Evolutionary conservation across 2,113 vertebrate species (phyloP).

Genomic region (Tylochromis polylepis): DNA sequence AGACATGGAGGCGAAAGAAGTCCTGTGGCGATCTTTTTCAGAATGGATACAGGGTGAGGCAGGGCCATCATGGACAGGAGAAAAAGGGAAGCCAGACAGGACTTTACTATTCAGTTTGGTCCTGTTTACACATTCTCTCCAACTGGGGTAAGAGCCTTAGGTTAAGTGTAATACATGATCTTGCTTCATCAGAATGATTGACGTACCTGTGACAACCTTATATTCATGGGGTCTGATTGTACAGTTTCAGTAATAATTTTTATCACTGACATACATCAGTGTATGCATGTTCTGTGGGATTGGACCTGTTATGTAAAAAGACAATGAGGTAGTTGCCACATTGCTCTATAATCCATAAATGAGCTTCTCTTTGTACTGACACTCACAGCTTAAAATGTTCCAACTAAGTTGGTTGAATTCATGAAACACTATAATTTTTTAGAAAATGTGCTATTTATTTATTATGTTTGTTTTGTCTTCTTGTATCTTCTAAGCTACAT

Average conservation of each 20-base stretch:
- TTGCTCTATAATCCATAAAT: slow-evolving; percentile 56
- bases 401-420: slow-evolving; percentile 5
- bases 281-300: not conserved
- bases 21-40: slow-evolving; percentile 87
- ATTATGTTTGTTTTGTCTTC: not conserved
- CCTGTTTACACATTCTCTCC: slow-evolving; percentile 69
- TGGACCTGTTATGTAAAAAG: slow-evolving; percentile 47
- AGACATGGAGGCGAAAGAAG: slow-evolving; percentile 78
- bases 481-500: not conserved
- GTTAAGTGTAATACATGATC: not conserved
- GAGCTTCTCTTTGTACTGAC: slow-evolving; percentile 8
- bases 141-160: slow-evolving; percentile 84
- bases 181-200: not conserved
- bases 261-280: not conserved
- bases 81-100: slow-evolving; percentile 68
- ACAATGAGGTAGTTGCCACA: slow-evolving; percentile 46
- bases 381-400: not conserved
- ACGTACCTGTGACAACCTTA: not conserved
- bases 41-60: slow-evolving; percentile 86
- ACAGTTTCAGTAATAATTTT: not conserved
- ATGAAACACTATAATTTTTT: slow-evolving; percentile 6
- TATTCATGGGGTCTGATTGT: not conserved
- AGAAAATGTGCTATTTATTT: not conserved
- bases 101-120: slow-evolving; percentile 69
- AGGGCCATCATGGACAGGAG: slow-evolving; percentile 55